phyloP scores from a whole-genome alignment of 2,113 vertebrate genomes.

The Chaetodon trifascialis region DNA sequence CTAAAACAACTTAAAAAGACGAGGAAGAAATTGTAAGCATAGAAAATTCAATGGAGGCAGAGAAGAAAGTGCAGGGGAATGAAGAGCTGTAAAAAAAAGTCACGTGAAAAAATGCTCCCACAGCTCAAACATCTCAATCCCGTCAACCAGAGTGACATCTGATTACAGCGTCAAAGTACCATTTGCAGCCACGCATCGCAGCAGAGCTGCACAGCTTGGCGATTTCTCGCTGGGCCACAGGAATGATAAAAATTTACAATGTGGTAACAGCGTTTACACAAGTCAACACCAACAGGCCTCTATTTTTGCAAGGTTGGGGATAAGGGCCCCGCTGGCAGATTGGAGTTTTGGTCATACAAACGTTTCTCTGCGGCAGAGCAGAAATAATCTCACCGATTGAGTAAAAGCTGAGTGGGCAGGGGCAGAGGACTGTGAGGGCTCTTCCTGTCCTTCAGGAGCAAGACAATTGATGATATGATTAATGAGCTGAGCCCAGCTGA shows the following conservation, averaged over 20 bases:
- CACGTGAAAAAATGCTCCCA: neutral
- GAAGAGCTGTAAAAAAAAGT: neutral
- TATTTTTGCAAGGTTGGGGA: constrained; percentile 15
- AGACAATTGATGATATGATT: neutral
- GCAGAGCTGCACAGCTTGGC: neutral
- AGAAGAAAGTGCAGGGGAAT: neutral
- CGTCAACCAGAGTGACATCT: constrained; percentile 8
- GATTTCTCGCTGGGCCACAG: constrained; percentile 29
- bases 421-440: neutral
- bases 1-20: neutral
- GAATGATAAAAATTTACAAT: constrained; percentile 43
- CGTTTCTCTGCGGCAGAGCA: neutral
- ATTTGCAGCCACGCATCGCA: constrained; percentile 20
- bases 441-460: neutral
- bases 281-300: neutral
- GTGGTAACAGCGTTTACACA: constrained; percentile 51
- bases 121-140: neutral
- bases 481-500: no score
- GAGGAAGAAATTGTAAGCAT: neutral
- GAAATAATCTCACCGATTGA: constrained; percentile 3
- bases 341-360: neutral
- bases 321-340: neutral
- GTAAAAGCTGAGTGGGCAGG: neutral
- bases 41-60: neutral
- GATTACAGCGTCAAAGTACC: constrained; percentile 48